These are phyloP conservation scores for Pimpla rufipes DNA, from an alignment of 2,888 invertebrate genomes.

Conservation along the genomic window DNA sequence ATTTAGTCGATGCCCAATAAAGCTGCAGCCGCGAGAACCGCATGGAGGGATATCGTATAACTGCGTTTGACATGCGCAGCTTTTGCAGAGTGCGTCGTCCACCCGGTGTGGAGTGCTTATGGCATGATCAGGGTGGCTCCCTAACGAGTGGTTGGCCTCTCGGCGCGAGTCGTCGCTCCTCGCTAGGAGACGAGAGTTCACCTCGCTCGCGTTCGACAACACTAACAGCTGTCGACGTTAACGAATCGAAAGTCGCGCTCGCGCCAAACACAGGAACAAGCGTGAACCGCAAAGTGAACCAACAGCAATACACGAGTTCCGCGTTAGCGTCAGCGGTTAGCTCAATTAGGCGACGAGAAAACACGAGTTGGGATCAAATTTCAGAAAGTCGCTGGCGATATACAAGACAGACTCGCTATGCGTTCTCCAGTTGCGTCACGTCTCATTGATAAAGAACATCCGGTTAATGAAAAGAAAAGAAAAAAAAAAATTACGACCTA, in stretches of 20 bases:
- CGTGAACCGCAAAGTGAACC: conserved; percentile 11
- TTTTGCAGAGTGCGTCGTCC: not conserved
- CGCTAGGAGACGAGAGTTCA: conserved; percentile 6
- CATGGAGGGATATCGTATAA: not conserved
- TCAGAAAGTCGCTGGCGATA: conserved; percentile 4
- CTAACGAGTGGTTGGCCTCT: conserved; percentile 3
- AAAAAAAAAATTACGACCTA: not conserved
- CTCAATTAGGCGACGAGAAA: conserved; percentile 54
- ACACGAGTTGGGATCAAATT: conserved; percentile 30
- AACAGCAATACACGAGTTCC: conserved; percentile 39
- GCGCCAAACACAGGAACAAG: conserved; percentile 9
- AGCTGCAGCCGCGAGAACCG: not conserved
- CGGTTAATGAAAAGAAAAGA: not conserved
- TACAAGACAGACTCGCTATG: not conserved
- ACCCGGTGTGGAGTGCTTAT: not conserved
- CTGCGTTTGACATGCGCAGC: conserved; percentile 8
- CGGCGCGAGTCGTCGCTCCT: not conserved
- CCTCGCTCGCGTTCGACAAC: conserved; percentile 18
- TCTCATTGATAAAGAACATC: not conserved
- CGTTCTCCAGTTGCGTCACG: no score
- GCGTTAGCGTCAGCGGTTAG: conserved; percentile 43
- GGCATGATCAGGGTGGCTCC: conserved; percentile 15
- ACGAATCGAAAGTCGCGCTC: conserved; percentile 26
- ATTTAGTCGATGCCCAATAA: conserved; percentile 10
- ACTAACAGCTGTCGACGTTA: conserved; percentile 40